Conservation (phyloP, 1,140 invertebrate genomes). For the honey bee (Apis mellifera) region Amel_HAv3.1 CM009934.2:4465001-4465500, state of each 20-base stretch:
- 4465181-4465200: too few relatives aligned
- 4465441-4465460: constrained; percentile 11
- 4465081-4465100: neutral
- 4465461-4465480: neutral
- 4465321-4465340: neutral
- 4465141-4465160: too few relatives aligned
- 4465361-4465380: neutral
- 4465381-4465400: too few relatives aligned
- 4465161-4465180: too few relatives aligned
- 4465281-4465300: neutral
- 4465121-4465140: too few relatives aligned
- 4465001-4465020: constrained; percentile 20
- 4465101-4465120: too few relatives aligned
- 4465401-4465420: neutral
- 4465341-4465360: neutral
- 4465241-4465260: too few relatives aligned
- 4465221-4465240: too few relatives aligned
- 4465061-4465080: constrained; percentile 27
- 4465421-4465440: constrained; percentile 11
- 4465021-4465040: constrained; percentile 41
- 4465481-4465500: constrained; percentile 27
- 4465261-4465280: neutral
- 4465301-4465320: neutral
- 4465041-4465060: constrained; percentile 30
- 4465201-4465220: too few relatives aligned